phyloP scores from a whole-genome alignment of 2,797 vertebrate species.

The Tarsius wallacei region DNA sequence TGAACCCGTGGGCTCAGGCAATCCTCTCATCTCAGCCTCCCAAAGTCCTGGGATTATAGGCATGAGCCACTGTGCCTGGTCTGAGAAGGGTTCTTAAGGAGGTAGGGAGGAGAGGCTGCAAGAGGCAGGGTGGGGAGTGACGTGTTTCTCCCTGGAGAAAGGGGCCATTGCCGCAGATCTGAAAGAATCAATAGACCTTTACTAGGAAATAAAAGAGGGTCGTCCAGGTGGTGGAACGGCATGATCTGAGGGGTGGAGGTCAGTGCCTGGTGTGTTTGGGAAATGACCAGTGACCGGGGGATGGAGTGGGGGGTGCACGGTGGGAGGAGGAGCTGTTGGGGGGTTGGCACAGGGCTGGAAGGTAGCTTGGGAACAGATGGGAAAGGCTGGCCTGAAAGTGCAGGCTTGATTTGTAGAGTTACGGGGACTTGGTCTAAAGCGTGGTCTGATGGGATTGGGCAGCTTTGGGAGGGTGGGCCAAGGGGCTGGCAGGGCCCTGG shows the following conservation, averaged over 20 bases:
- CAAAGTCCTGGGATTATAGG: too few species aligned
- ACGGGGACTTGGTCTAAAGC: neutral
- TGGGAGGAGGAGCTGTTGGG: too few species aligned
- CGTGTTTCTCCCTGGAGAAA: neutral
- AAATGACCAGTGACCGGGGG: neutral
- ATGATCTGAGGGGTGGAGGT: neutral
- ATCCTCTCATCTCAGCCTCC: too few species aligned
- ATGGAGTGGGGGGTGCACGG: neutral
- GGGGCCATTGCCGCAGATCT: neutral
- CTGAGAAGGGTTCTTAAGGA: neutral
- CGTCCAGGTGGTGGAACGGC: rapidly evolving
- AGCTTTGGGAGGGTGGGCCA: too few species aligned
- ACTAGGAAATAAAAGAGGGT: neutral
- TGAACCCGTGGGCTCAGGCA: too few species aligned
- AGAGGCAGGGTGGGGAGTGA: neutral
- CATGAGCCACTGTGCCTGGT: too few species aligned
- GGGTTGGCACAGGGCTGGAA: neutral
- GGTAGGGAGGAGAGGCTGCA: rapidly evolving
- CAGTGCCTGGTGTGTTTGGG: too few species aligned
- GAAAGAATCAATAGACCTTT: neutral
- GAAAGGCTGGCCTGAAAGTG: neutral
- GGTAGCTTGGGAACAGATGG: neutral
- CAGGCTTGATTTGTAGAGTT: neutral
- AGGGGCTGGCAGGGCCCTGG: neutral
- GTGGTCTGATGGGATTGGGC: neutral